phyloP scores from a whole-genome alignment of 1,140 invertebrate genomes.

The Chymomyza costata region DNA sequence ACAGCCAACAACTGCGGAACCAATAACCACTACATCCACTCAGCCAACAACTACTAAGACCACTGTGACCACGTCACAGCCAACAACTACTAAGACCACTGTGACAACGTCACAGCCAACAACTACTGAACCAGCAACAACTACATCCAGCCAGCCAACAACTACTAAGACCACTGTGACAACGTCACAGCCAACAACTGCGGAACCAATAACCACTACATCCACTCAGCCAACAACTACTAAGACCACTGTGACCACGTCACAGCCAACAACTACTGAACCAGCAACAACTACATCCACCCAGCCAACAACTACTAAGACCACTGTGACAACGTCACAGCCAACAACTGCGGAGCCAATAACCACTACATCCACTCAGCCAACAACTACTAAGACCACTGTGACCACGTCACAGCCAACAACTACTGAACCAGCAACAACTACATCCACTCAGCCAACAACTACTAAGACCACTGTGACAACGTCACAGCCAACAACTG shows the following conservation, averaged over 20 bases:
- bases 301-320: too few species aligned
- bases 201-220: too few species aligned
- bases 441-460: not conserved
- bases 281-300: too few species aligned
- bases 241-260: too few species aligned
- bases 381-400: too few species aligned
- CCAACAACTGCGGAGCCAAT: too few species aligned
- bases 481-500: slow-evolving; percentile 7
- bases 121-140: not conserved
- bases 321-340: too few species aligned
- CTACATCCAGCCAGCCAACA: not conserved
- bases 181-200: not conserved
- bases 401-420: slow-evolving; percentile 8
- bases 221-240: too few species aligned
- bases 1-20: not conserved
- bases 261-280: too few species aligned
- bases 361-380: too few species aligned
- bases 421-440: not conserved
- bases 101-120: too few species aligned
- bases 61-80: not conserved
- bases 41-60: not conserved
- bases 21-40: not conserved
- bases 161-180: not conserved
- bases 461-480: not conserved
- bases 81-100: too few species aligned